Conservation (phyloP, 2,888 invertebrate species). For the Geotrupes spiniger region DNA sequence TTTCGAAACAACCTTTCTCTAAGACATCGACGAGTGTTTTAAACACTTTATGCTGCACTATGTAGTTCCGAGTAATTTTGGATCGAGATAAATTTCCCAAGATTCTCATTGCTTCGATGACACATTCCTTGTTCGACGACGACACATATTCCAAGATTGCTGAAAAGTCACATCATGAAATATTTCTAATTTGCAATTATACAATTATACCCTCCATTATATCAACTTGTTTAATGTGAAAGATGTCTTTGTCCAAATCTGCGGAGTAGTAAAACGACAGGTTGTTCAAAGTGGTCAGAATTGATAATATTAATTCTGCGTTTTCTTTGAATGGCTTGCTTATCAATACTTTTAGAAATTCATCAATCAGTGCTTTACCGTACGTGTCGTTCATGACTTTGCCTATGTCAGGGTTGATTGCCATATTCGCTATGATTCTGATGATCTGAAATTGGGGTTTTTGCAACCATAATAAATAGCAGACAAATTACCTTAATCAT, state of each 20-base stretch:
- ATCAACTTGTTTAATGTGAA: slow-evolving; percentile 52
- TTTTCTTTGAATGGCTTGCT: slow-evolving; percentile 55
- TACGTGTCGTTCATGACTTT: slow-evolving; percentile 56
- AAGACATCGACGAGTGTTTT: slow-evolving; percentile 58
- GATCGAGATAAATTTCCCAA: slow-evolving; percentile 80
- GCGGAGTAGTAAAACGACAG: slow-evolving; percentile 70
- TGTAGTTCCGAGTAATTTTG: slow-evolving; percentile 60
- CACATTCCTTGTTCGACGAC: slow-evolving; percentile 52
- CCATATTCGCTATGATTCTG: slow-evolving; percentile 81
- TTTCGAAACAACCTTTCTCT: slow-evolving; percentile 52
- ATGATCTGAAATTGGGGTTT: slow-evolving; percentile 56
- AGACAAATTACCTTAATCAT: slow-evolving; percentile 61
- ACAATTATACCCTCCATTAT: slow-evolving; percentile 51
- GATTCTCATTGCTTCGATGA: slow-evolving; percentile 73
- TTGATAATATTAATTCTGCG: slow-evolving; percentile 74
- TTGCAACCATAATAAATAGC: too few species aligned
- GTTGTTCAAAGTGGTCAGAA: slow-evolving; percentile 80
- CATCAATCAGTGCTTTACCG: slow-evolving; percentile 46
- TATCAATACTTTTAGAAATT: slow-evolving; percentile 49
- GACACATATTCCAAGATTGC: slow-evolving; percentile 50
- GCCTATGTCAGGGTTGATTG: slow-evolving; percentile 75
- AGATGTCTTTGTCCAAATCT: slow-evolving; percentile 48
- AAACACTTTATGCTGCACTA: slow-evolving; percentile 66
- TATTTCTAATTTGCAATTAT: neutral
- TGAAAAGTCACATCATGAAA: slow-evolving; percentile 27